These are phyloP conservation scores for Acanthurus tractus DNA, from an alignment of 2,797 vertebrate genomes.

Conservation along the genomic window DNA sequence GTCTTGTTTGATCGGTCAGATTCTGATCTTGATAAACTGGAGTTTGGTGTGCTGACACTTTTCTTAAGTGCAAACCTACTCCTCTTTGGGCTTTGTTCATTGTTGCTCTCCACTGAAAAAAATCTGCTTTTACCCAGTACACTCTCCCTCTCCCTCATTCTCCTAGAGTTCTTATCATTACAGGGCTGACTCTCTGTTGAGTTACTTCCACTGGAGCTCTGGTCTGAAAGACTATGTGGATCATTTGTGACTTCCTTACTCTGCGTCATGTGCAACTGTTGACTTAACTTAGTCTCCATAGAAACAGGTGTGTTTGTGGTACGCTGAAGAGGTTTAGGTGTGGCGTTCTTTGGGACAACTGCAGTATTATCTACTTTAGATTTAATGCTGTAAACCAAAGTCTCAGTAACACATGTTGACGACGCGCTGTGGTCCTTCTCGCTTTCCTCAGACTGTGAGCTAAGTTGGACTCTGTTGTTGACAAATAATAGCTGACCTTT, in stretches of 20 bases:
- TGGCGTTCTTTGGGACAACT: constrained; percentile 36
- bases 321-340: constrained; percentile 48
- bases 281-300: constrained; percentile 55
- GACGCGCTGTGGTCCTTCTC: constrained; percentile 24
- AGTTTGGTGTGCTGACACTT: constrained; percentile 66
- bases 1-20: constrained; percentile 59
- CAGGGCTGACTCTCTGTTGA: constrained; percentile 46
- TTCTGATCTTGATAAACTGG: constrained; percentile 61
- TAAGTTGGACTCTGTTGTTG: constrained; percentile 66
- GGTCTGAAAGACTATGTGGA: constrained; percentile 41
- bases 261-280: constrained; percentile 41
- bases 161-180: constrained; percentile 37
- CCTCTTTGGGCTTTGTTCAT: constrained; percentile 72
- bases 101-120: constrained; percentile 63
- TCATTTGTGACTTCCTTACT: constrained; percentile 39
- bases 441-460: constrained; percentile 34
- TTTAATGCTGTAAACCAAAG: constrained; percentile 71
- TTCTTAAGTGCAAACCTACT: constrained; percentile 75
- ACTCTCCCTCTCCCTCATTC: constrained; percentile 49
- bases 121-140: constrained; percentile 66
- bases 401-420: constrained; percentile 71
- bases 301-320: constrained; percentile 42
- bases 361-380: constrained; percentile 47
- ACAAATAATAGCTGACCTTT: constrained; percentile 57
- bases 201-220: constrained; percentile 60